Evolutionary conservation across 2,888 invertebrate species (phyloP).

Genomic region (Bruchidius siliquastri): DNA sequence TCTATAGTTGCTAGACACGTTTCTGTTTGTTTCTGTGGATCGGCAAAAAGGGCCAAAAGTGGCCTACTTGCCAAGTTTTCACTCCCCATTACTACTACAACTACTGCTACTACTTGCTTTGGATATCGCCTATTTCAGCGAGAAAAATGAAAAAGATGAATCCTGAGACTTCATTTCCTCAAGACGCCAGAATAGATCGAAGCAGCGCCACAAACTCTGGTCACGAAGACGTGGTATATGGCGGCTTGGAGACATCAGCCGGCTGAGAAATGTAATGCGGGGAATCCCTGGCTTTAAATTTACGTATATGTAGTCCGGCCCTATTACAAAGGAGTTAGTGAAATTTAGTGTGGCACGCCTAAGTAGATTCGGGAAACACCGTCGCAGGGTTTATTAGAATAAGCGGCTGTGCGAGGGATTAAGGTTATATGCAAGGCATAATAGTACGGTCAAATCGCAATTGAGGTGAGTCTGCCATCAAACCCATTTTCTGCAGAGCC

Average conservation of each 20-base stretch:
- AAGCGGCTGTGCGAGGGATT: background rate
- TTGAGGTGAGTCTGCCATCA: too few relatives aligned
- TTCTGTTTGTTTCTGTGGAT: too few relatives aligned
- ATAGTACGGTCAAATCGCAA: background rate
- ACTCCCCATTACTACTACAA: too few relatives aligned
- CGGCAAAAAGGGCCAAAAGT: too few relatives aligned
- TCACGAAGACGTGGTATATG: background rate
- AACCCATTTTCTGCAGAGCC: too few relatives aligned
- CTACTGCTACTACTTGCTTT: too few relatives aligned
- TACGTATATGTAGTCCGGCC: background rate
- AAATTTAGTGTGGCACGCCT: conserved; percentile 21
- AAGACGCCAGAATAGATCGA: background rate
- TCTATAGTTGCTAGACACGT: too few relatives aligned
- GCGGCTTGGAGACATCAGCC: background rate
- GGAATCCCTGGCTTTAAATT: background rate
- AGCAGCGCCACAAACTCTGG: background rate
- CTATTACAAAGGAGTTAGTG: conserved; percentile 26
- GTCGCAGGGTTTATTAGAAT: background rate
- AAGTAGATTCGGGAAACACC: background rate
- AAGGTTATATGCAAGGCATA: background rate
- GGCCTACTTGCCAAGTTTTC: too few relatives aligned
- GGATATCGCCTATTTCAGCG: too few relatives aligned
- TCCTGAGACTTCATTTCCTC: too few relatives aligned
- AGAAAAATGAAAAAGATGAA: too few relatives aligned
- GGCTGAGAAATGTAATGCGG: background rate